These are phyloP conservation scores for Rhyacichthys aspro DNA, from an alignment of 2,797 vertebrate species.

Conservation along the genomic window DNA sequence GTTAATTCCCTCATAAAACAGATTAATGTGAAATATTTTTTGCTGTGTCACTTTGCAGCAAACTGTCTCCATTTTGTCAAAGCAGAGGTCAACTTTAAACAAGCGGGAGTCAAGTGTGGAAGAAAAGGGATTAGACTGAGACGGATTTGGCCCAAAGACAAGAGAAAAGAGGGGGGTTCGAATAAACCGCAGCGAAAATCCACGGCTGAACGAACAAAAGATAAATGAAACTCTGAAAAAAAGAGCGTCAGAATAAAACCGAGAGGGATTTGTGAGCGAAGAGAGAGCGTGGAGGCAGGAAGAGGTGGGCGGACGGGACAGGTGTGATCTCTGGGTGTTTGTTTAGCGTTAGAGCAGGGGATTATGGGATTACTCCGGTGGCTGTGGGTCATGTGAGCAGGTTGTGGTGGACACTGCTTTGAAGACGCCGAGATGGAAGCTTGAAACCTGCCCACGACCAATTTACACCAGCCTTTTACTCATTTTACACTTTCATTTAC, in stretches of 20 bases:
- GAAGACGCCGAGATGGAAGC: constrained; percentile 70
- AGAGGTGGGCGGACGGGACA: constrained; percentile 22
- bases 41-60: constrained; percentile 22
- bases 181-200: not conserved
- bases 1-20: no score
- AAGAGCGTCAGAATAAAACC: not conserved
- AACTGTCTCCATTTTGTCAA: constrained; percentile 10
- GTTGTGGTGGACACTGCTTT: constrained; percentile 69
- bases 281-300: not conserved
- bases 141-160: constrained; percentile 39
- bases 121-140: constrained; percentile 52
- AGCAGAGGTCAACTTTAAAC: constrained; percentile 31
- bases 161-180: not conserved
- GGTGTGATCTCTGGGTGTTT: constrained; percentile 67
- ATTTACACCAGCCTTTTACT: no score
- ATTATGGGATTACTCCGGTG: constrained; percentile 79
- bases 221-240: constrained; percentile 7
- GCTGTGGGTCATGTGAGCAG: constrained; percentile 76
- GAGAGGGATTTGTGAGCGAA: not conserved
- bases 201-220: not conserved
- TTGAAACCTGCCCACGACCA: constrained; percentile 64
- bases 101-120: constrained; percentile 33
- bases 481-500: no score
- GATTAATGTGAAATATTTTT: not conserved
- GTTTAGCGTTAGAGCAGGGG: constrained; percentile 62